Evolutionary conservation across 2,113 vertebrate species (phyloP).

Genomic region (Ctenodactylus gundi): DNA sequence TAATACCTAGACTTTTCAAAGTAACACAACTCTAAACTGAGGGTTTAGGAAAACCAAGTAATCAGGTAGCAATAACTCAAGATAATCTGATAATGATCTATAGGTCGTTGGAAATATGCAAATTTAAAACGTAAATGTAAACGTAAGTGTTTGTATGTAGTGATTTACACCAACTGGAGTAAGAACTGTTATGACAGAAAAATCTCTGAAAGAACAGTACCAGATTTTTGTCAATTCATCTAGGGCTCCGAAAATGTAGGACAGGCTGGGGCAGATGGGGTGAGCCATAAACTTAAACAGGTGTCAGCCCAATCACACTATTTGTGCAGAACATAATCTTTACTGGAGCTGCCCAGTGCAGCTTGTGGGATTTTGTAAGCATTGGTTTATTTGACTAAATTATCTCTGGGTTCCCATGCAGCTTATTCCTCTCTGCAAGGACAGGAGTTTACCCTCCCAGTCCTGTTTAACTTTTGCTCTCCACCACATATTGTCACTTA

Average conservation of each 20-base stretch:
- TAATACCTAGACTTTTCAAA: neutral
- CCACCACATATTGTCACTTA: neutral
- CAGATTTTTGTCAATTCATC: neutral
- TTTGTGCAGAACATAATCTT: neutral
- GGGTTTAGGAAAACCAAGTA: neutral
- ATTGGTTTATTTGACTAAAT: neutral
- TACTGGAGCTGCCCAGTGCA: neutral
- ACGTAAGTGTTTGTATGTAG: neutral
- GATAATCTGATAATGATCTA: neutral
- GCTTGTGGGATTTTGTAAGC: neutral
- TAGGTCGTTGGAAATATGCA: neutral
- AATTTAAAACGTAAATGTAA: neutral
- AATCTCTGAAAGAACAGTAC: neutral
- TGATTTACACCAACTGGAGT: neutral
- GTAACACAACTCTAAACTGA: neutral
- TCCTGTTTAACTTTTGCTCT: neutral
- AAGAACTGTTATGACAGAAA: neutral
- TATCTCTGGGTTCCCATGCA: neutral
- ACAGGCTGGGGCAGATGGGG: neutral
- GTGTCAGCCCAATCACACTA: neutral
- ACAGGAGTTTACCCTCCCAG: neutral
- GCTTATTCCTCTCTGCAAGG: neutral
- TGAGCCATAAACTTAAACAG: neutral
- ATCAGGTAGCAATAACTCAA: neutral
- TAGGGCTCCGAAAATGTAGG: neutral